These are phyloP conservation scores for Oenanthe melanoleuca DNA, from an alignment of 2,113 vertebrate species.

Conservation along the genomic window DNA sequence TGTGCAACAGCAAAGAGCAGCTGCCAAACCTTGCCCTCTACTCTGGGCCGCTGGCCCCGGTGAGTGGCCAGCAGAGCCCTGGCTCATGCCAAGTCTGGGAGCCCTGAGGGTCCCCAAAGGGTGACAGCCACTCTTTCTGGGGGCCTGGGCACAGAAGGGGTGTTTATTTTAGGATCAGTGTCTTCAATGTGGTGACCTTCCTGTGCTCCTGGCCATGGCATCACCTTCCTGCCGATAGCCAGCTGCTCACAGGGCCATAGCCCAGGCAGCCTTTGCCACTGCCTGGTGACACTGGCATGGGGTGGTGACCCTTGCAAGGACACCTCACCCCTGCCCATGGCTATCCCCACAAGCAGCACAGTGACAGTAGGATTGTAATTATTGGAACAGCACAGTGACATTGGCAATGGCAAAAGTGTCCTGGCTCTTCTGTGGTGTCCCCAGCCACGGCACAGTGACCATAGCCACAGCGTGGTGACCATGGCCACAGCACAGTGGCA, in stretches of 20 bases:
- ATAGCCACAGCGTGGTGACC: background rate
- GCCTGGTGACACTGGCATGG: accelerated
- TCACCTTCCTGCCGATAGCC: background rate
- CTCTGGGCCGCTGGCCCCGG: accelerated
- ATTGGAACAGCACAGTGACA: background rate
- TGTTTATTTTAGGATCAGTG: background rate
- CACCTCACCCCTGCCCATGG: background rate
- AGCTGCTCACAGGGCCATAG: accelerated
- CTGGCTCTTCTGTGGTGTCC: background rate
- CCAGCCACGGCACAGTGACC: background rate
- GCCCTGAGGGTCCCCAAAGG: background rate
- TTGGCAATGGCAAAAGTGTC: too few relatives aligned
- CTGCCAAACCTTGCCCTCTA: background rate
- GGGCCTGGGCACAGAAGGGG: background rate
- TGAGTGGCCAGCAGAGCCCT: accelerated
- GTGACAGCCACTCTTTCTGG: background rate
- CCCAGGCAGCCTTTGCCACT: background rate
- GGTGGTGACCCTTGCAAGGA: background rate
- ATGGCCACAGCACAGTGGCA: accelerated
- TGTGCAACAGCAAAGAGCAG: background rate
- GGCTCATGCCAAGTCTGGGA: background rate
- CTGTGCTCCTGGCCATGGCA: accelerated
- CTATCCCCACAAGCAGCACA: accelerated
- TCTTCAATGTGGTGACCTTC: background rate
- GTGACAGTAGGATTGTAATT: accelerated